Conservation (phyloP, 2,113 vertebrate species). For the Pitta sordida region DNA sequence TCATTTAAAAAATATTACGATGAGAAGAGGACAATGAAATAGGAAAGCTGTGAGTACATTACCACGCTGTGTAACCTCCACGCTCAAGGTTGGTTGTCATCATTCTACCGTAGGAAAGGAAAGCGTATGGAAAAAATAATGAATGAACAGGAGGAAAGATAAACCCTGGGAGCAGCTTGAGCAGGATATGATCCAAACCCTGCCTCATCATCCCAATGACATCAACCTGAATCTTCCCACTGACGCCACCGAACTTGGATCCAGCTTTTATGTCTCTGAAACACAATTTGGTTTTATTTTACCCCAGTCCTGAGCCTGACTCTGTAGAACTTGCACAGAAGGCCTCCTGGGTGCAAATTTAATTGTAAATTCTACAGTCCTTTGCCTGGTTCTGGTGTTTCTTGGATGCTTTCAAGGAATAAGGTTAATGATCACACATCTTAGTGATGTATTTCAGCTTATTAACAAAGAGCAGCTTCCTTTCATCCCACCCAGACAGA, state of each 20-base stretch:
- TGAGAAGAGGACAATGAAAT: conserved; percentile 5
- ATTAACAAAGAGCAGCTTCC: neutral
- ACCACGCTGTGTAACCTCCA: neutral
- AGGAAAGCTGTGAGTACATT: neutral
- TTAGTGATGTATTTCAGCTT: neutral
- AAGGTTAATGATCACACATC: neutral
- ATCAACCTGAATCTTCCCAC: neutral
- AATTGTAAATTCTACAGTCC: neutral
- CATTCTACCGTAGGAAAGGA: neutral
- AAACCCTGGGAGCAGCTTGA: neutral
- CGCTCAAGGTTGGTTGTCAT: neutral
- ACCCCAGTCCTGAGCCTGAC: neutral
- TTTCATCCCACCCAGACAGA: neutral
- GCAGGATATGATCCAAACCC: neutral
- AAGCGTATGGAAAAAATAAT: neutral
- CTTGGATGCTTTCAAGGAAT: neutral
- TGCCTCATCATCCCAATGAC: neutral
- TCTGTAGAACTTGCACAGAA: neutral
- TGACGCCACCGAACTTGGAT: neutral
- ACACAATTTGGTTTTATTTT: neutral
- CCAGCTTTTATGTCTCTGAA: neutral
- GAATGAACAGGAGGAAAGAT: neutral
- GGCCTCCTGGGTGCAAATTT: neutral
- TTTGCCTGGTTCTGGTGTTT: neutral
- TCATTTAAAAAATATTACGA: neutral